Base-by-base conservation (phyloP, 1,140 invertebrate species). In the Archivesica marissinica region DNA sequence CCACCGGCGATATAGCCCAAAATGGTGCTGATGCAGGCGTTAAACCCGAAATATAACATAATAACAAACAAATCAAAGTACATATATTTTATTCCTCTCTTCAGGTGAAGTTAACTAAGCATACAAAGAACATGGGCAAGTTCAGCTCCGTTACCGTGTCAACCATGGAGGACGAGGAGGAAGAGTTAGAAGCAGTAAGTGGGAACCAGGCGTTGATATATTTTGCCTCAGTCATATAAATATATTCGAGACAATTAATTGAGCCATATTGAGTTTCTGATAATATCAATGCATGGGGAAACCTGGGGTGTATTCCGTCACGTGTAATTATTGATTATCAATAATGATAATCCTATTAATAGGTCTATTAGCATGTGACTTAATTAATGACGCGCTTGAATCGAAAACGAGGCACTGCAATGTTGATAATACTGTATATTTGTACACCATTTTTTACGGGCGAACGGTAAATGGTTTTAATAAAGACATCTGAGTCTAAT, bases 91-190 rank as follows among this genome's bases (percentile, higher is more conserved):
- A 0, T 84, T 56, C 88, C 54, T 28, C 81, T 50, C 78, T 78
- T 7, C 87, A 93, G 93, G 93, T 94, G 74, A 98, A 99, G 96
- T 97, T 99, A 1, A 99, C 97, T 11, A 98, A 99, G 94, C 98
- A 99, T 90, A 99, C 99, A 0, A 99, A 99, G 93, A 99, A 99
- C 94, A 99, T 99, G 98, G 99, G 99, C 61, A 99, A 99, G 95
- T 99, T 99, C 93, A 99, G 98, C 94, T 99, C 98, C 2, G 99
- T 99, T 9, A 99, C 99, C 2, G 98, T 99, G 3, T 99, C 98
- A 0, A 99, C 99, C 11, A 94, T 96, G n/a, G 95, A 96, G 95
- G 95, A 96, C 88, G 95, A 96, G 77, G 95, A 96, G 82, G 95
- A 96, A 78, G 95, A 96, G 90, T 93, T 96, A 66, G 96, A 96